A percentile compares a stretch with the other conserved stretches of the same genome.
Evolutionary conservation across 1,140 invertebrate genomes (phyloP).

Genomic region (Ladona fulva): DNA sequence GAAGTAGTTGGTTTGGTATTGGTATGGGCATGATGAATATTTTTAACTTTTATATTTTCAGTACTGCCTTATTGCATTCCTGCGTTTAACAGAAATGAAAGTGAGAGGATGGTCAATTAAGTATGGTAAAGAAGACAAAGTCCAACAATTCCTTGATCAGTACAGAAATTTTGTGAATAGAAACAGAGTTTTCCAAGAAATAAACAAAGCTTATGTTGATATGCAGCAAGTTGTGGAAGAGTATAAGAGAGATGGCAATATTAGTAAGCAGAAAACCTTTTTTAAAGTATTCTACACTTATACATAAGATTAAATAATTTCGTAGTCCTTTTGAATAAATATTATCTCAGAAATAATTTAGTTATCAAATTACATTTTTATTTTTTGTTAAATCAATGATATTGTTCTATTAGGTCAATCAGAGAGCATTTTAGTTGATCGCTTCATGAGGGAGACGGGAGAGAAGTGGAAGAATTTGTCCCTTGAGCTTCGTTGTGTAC

Average conservation of each 20-base stretch:
- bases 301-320: background rate
- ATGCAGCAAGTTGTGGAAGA: conserved; percentile 86
- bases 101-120: conserved; percentile 80
- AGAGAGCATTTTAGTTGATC: conserved; percentile 66
- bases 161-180: conserved; percentile 85
- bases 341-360: background rate
- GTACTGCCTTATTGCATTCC: conserved; percentile 83
- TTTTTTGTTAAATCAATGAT: too few relatives aligned
- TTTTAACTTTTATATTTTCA: conserved; percentile 30
- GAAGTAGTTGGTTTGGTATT: background rate
- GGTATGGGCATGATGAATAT: background rate
- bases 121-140: conserved; percentile 74
- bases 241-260: conserved; percentile 76
- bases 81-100: conserved; percentile 81
- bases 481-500: conserved; percentile 78
- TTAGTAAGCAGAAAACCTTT: conserved; percentile 43
- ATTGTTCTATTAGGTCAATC: conserved; percentile 58
- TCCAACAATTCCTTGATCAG: conserved; percentile 73
- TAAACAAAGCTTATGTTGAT: conserved; percentile 83
- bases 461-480: conserved; percentile 84
- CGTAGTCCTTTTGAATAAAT: background rate
- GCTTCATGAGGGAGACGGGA: conserved; percentile 74
- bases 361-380: too few relatives aligned
- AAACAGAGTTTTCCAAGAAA: conserved; percentile 88
- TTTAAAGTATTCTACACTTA: background rate